phyloP scores from a whole-genome alignment of 2,888 invertebrate species.

The Habrosyne pyritoides region DNA sequence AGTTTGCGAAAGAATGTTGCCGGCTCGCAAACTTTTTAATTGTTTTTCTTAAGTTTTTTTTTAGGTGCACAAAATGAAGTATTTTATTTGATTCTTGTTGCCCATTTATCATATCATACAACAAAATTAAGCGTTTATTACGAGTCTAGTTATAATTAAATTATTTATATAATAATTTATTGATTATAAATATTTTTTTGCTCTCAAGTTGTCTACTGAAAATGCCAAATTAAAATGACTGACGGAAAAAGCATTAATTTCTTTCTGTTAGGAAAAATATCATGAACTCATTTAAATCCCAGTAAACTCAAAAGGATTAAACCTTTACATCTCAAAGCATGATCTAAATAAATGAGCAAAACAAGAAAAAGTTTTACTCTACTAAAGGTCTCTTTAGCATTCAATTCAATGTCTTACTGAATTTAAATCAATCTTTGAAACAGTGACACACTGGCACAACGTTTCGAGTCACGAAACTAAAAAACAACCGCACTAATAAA shows the following conservation, averaged over 20 bases:
- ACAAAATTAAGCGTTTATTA: too few relatives aligned
- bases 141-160: too few relatives aligned
- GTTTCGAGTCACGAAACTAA: slow-evolving; percentile 7
- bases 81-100: too few relatives aligned
- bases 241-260: neutral
- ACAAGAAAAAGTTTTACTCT: slow-evolving; percentile 40
- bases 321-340: slow-evolving; percentile 45
- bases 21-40: slow-evolving; percentile 1
- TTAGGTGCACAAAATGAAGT: too few relatives aligned
- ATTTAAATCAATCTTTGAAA: slow-evolving; percentile 39
- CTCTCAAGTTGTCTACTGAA: too few relatives aligned
- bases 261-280: neutral
- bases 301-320: slow-evolving; percentile 50
- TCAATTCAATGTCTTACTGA: slow-evolving; percentile 40
- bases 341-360: slow-evolving; percentile 48
- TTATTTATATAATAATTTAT: too few relatives aligned
- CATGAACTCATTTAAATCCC: slow-evolving; percentile 49
- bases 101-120: too few relatives aligned
- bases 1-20: slow-evolving; percentile 11
- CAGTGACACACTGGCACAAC: slow-evolving; percentile 12
- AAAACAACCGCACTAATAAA: too few relatives aligned
- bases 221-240: neutral
- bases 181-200: too few relatives aligned
- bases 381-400: slow-evolving; percentile 35
- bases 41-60: neutral